Conservation (phyloP, 2,113 vertebrate genomes). For the Rhineura floridana region DNA sequence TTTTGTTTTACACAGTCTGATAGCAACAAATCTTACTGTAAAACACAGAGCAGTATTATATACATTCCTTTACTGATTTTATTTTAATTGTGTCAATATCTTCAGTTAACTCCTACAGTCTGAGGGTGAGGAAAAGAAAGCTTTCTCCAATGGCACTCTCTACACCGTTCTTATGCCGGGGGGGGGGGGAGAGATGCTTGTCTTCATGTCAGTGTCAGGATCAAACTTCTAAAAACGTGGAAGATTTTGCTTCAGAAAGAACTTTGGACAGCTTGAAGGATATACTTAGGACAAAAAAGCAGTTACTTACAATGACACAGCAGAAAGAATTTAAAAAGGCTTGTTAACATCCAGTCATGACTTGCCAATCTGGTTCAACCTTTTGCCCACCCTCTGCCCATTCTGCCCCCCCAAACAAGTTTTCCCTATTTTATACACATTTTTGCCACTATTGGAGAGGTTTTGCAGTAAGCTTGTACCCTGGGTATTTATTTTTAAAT, state of each 20-base stretch:
- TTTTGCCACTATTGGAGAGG: constrained; percentile 57
- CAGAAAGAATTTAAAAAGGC: constrained; percentile 73
- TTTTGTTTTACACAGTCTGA: constrained; percentile 91
- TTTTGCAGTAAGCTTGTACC: constrained; percentile 60
- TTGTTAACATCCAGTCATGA: constrained; percentile 72
- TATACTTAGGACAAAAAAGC: constrained; percentile 76
- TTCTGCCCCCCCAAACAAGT: constrained; percentile 26
- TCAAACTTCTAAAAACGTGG: constrained; percentile 57
- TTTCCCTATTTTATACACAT: constrained; percentile 52
- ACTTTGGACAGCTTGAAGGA: constrained; percentile 66
- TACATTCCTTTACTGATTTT: constrained; percentile 86
- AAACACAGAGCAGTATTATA: constrained; percentile 90
- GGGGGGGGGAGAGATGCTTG: constrained; percentile 48
- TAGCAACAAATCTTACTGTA: constrained; percentile 90
- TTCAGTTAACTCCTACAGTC: constrained; percentile 80
- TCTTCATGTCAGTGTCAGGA: constrained; percentile 74
- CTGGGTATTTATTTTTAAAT: constrained; percentile 33
- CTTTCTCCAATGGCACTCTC: constrained; percentile 76
- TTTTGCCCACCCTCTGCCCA: constrained; percentile 29
- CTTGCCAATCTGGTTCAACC: constrained; percentile 69
- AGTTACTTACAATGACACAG: constrained; percentile 82
- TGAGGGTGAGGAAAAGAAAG: constrained; percentile 49
- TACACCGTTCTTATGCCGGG: constrained; percentile 60
- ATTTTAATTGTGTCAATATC: constrained; percentile 77
- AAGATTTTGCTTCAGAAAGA: constrained; percentile 73